These are phyloP conservation scores for Lithosia quadra DNA, from an alignment of 2,888 invertebrate species.

Conservation along the genomic window DNA sequence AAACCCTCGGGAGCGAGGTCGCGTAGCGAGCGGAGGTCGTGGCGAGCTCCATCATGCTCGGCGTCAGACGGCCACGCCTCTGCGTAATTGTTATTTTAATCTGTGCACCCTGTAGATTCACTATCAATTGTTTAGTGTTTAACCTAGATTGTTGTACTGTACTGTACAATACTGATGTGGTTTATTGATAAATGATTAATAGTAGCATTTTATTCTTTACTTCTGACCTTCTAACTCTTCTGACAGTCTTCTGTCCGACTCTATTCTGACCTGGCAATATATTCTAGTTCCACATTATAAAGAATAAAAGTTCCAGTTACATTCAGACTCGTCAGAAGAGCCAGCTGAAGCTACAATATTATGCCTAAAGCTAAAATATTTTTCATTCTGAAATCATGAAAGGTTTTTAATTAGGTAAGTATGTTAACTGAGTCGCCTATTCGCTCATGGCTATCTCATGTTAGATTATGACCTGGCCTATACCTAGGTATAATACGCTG, in stretches of 20 bases:
- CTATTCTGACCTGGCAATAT: too few species aligned
- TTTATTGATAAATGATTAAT: background rate
- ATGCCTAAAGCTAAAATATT: too few species aligned
- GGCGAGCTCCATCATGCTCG: conserved; percentile 60
- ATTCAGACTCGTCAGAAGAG: too few species aligned
- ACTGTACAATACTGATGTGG: background rate
- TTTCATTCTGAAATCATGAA: too few species aligned
- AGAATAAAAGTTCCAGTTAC: too few species aligned
- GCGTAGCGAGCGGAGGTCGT: conserved; percentile 62
- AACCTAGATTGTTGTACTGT: conserved; percentile 18
- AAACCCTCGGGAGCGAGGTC: conserved; percentile 67
- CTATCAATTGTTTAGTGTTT: conserved; percentile 38
- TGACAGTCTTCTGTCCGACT: too few species aligned
- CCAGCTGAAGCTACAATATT: too few species aligned
- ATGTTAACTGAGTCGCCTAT: too few species aligned
- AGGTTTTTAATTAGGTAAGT: too few species aligned
- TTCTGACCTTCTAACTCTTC: too few species aligned
- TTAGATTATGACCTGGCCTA: background rate
- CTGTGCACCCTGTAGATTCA: conserved; percentile 56
- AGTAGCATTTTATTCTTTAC: background rate
- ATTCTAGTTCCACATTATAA: too few species aligned
- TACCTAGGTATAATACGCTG: too few species aligned
- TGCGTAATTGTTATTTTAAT: conserved; percentile 69
- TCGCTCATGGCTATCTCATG: background rate
- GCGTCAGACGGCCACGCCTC: conserved; percentile 63